Base-by-base conservation (phyloP, 2,888 invertebrate genomes). In the Phaedon cochleariae region DNA sequence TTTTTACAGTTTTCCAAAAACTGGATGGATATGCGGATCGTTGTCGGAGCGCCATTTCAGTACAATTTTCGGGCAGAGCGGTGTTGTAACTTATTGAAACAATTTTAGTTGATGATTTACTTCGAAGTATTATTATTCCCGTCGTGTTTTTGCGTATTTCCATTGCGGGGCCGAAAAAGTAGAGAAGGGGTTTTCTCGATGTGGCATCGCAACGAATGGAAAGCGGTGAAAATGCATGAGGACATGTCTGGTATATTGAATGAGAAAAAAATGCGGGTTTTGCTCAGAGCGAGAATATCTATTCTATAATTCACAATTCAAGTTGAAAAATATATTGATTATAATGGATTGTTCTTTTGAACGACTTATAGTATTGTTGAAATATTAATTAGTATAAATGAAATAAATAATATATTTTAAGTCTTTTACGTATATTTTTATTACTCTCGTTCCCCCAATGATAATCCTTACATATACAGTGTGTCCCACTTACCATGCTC, bases 341-440 rank as follows among this genome's bases (percentile, higher is more conserved):
- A 41, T 41, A 41, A 41, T 41, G 41, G 41, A 41, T 41, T 41
- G 41, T 41, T 41, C 41, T 41, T 41, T 41, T 41, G 41, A 41
- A 41, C 41, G 41, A 10, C 41, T 41, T 15, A 34, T 34, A 41
- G 41, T 41, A 41, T 41, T 41, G 41, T 41, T 41, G 41, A 41
- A 41, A 41, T 41, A 41, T 41, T 41, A 41, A 41, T 12, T 41
- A 41, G 41, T 41, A 15, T 41, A 41, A 41, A 41, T 41, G 15
- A 41, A 41, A 41, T 41, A 41, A 41, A 41, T 41, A 12, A 41
- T 41, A 41, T 41, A 41, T 41, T 41, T 41, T 41, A 41, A 41
- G 41, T 12, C 41, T 41, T 41, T 2, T 15, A 41, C 3, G 2
- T 41, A 1, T 7, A 15, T n/a, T 41, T 10, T 41, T 41, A 2